Conservation (phyloP, 2,113 vertebrate species). For the Hippocampus barbouri region DNA sequence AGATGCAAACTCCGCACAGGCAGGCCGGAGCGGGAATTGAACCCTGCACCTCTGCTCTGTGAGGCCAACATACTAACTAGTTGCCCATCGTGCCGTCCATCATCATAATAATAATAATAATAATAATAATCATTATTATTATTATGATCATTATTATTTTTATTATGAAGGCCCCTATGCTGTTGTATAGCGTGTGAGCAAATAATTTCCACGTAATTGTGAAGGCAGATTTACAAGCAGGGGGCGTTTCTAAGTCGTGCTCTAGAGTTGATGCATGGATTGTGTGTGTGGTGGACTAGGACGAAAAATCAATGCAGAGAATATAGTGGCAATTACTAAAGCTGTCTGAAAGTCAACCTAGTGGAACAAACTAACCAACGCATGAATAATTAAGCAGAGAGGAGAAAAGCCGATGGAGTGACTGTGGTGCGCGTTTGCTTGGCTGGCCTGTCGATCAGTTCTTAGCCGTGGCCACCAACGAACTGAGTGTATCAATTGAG, state of each 20-base stretch:
- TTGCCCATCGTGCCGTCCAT: no score
- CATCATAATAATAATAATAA: no score
- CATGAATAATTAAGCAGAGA: constrained; percentile 69
- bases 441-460: constrained; percentile 40
- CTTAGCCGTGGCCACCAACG: constrained; percentile 63
- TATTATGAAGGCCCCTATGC: no score
- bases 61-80: no score
- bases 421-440: constrained; percentile 5
- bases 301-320: constrained; percentile 71
- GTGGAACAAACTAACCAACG: constrained; percentile 71
- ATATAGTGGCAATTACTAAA: constrained; percentile 73
- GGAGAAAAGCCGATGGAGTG: constrained; percentile 60
- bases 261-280: neutral
- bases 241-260: constrained; percentile 7
- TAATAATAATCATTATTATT: no score
- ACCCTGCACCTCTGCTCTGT: no score
- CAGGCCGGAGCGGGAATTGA: no score
- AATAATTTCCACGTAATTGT: constrained; percentile 28
- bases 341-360: constrained; percentile 64
- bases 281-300: constrained; percentile 25
- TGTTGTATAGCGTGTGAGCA: constrained; percentile 7
- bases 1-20: no score
- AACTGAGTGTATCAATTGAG: constrained; percentile 72
- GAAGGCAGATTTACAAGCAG: constrained; percentile 29
- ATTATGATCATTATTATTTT: no score